Conservation (phyloP, 2,888 invertebrate genomes). For the Galerucella nymphaeae region DNA sequence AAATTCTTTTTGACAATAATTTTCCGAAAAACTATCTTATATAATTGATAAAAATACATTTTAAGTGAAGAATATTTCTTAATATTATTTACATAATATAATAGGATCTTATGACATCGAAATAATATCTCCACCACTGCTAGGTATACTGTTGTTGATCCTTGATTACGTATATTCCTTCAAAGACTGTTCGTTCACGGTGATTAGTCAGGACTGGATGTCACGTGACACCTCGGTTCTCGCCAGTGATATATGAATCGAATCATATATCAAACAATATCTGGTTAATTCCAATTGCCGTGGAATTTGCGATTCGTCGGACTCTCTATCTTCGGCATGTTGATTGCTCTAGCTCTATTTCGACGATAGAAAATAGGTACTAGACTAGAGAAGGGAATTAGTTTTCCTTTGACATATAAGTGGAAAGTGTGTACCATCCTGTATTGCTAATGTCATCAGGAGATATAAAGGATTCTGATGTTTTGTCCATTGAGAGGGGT, state of each 20-base stretch:
- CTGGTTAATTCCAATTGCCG: conserved; percentile 52
- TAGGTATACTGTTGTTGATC: conserved; percentile 38
- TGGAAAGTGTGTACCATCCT: conserved; percentile 22
- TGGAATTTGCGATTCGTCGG: conserved; percentile 40
- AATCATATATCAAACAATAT: conserved; percentile 62
- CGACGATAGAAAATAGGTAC: conserved; percentile 17
- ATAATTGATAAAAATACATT: too few species aligned
- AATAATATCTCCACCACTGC: background rate
- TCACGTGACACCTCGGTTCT: conserved; percentile 52
- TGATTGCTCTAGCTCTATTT: conserved; percentile 24
- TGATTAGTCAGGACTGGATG: conserved; percentile 62
- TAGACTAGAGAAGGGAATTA: conserved; percentile 20
- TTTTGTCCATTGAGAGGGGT: conserved; percentile 40
- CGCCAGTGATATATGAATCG: conserved; percentile 62
- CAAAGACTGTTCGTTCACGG: conserved; percentile 57
- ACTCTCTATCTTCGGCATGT: conserved; percentile 34
- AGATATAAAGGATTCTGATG: conserved; percentile 44
- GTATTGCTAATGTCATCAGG: conserved; percentile 30
- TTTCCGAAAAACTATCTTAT: background rate
- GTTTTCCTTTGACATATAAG: background rate
- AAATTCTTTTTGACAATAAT: background rate
- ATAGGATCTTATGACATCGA: too few species aligned
- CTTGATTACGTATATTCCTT: conserved; percentile 49
- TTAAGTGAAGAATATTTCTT: too few species aligned
- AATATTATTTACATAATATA: too few species aligned